Conservation (phyloP, 2,797 vertebrate species). For the Coracias cyanogaster region DNA sequence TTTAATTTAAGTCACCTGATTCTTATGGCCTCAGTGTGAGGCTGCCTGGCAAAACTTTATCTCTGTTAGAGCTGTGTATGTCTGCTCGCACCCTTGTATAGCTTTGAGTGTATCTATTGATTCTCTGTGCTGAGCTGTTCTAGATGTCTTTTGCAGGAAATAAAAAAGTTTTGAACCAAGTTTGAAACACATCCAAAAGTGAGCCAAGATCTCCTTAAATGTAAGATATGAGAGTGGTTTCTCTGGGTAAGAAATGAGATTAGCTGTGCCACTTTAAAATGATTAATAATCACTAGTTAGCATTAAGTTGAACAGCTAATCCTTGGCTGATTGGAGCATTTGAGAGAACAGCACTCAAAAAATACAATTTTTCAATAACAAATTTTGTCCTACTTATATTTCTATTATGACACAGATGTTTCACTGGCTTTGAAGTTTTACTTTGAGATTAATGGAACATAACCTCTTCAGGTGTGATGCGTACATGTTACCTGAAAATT, state of each 20-base stretch:
- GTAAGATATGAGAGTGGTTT: not conserved
- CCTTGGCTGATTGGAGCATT: slow-evolving; percentile 19
- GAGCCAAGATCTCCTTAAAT: accelerated
- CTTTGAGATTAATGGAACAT: not conserved
- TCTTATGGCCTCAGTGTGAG: not conserved
- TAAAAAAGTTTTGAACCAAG: not conserved
- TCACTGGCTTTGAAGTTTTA: not conserved
- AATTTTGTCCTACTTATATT: not conserved
- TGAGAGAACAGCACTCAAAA: slow-evolving; percentile 12
- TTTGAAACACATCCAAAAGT: not conserved
- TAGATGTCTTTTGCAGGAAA: not conserved
- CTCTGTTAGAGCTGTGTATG: not conserved
- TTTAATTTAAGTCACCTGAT: not conserved
- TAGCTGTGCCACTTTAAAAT: slow-evolving; percentile 34
- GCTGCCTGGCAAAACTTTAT: not conserved
- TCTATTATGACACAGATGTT: not conserved
- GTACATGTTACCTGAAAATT: not conserved
- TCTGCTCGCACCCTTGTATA: not conserved
- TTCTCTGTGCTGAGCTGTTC: not conserved
- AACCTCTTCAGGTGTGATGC: not conserved
- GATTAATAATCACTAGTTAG: not conserved
- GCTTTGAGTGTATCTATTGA: not conserved
- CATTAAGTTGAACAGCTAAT: slow-evolving; percentile 30
- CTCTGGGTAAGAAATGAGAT: not conserved
- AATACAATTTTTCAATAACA: not conserved